phyloP scores from a whole-genome alignment of 2,888 invertebrate genomes.

The Synanthedon vespiformis region DNA sequence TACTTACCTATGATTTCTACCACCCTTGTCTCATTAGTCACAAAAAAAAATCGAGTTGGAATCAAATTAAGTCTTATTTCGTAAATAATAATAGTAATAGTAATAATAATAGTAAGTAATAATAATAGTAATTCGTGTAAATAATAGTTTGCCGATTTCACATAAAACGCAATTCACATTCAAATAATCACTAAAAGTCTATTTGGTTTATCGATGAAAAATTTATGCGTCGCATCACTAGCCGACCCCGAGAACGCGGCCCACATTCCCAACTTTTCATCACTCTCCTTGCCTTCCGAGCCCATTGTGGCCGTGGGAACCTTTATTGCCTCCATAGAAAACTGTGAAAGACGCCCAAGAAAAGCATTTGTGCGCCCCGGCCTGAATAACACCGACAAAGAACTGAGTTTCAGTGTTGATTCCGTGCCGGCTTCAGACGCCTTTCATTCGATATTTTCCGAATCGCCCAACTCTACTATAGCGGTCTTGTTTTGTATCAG shows the following conservation, averaged over 20 bases:
- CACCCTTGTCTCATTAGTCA: too few relatives aligned
- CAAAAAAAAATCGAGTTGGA: too few relatives aligned
- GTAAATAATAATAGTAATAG: too few relatives aligned
- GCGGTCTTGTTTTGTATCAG: conserved; percentile 54
- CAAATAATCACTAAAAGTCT: too few relatives aligned
- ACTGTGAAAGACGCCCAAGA: conserved; percentile 62
- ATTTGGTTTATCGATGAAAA: too few relatives aligned
- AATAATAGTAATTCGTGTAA: too few relatives aligned
- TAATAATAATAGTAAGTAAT: too few relatives aligned
- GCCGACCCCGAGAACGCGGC: conserved; percentile 49
- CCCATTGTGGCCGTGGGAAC: conserved; percentile 68
- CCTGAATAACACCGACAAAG: conserved; percentile 57
- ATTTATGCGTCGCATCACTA: conserved; percentile 29
- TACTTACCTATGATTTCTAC: too few relatives aligned
- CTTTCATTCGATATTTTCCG: conserved; percentile 55
- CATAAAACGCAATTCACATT: too few relatives aligned
- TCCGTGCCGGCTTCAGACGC: conserved; percentile 38
- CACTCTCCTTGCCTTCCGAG: conserved; percentile 57
- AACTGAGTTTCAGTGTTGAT: conserved; percentile 38
- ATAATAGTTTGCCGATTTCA: too few relatives aligned
- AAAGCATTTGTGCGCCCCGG: conserved; percentile 61
- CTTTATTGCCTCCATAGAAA: conserved; percentile 69
- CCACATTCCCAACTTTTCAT: conserved; percentile 68
- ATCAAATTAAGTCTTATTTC: too few relatives aligned
- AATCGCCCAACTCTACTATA: conserved; percentile 43